Conservation (phyloP, 2,888 invertebrate genomes). For the Limnephilus rhombicus region DNA sequence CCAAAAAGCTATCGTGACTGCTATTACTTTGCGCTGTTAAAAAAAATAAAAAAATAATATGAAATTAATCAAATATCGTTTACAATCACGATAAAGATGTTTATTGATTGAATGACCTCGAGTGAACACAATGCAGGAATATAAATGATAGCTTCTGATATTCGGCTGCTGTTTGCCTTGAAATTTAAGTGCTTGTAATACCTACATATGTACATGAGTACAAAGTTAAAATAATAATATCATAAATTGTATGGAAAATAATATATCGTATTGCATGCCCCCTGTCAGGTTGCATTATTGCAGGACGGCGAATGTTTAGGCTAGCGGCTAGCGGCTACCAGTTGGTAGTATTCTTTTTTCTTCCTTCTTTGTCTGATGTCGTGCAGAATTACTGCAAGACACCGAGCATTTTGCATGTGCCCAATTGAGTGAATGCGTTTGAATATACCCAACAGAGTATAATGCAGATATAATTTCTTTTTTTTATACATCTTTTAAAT, state of each 20-base stretch:
- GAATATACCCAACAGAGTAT: background rate
- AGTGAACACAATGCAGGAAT: slow-evolving; percentile 2
- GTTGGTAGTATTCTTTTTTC: background rate
- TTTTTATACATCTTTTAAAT: too few species aligned
- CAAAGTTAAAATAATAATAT: background rate
- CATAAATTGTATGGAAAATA: slow-evolving; percentile 26
- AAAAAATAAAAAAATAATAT: background rate
- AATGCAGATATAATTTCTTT: too few species aligned
- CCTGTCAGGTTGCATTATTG: slow-evolving; percentile 16
- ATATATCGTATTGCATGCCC: slow-evolving; percentile 23
- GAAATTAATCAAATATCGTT: slow-evolving; percentile 26
- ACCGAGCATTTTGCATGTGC: background rate
- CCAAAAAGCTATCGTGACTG: background rate
- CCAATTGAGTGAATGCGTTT: background rate
- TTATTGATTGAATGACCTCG: slow-evolving; percentile 41
- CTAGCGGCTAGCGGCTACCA: slow-evolving; percentile 25
- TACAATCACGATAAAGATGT: slow-evolving; percentile 42
- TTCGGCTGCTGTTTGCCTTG: slow-evolving; percentile 28
- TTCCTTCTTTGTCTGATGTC: background rate
- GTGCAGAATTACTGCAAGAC: background rate
- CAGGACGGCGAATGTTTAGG: slow-evolving; percentile 22
- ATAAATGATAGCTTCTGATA: background rate
- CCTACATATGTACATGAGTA: background rate
- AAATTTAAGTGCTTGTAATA: background rate
- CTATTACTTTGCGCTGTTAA: background rate